Evolutionary conservation across 2,113 vertebrate species (phyloP).

Genomic region (Takifugu bimaculatus): DNA sequence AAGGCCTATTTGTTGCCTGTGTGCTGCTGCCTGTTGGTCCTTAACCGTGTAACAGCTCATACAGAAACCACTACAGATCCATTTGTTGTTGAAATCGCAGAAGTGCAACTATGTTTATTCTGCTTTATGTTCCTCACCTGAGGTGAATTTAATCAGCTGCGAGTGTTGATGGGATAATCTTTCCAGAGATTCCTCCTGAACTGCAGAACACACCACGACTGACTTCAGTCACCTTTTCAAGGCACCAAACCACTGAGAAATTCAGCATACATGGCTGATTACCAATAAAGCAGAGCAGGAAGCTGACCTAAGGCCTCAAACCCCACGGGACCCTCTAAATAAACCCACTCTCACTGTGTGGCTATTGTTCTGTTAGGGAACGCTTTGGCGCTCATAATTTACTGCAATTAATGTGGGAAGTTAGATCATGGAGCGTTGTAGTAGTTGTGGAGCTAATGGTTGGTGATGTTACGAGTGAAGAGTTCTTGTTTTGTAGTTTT

Average conservation of each 20-base stretch:
- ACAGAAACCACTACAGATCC: background rate
- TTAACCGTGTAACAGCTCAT: constrained; percentile 10
- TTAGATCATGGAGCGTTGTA: too few species aligned
- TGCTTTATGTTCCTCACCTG: background rate
- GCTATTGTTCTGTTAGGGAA: background rate
- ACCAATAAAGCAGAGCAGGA: background rate
- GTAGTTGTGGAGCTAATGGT: too few species aligned
- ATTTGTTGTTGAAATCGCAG: background rate
- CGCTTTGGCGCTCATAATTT: too few species aligned
- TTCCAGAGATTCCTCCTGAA: background rate
- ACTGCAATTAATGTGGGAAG: too few species aligned
- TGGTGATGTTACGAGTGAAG: too few species aligned
- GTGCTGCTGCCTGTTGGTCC: constrained; percentile 29
- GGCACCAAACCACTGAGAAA: background rate
- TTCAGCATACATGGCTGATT: background rate
- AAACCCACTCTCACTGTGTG: background rate
- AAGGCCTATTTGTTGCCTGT: constrained; percentile 42
- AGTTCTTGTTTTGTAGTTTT: too few species aligned
- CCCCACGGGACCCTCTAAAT: too few species aligned
- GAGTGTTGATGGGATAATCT: background rate
- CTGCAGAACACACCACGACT: background rate
- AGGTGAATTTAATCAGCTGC: constrained; percentile 6
- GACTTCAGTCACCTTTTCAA: background rate
- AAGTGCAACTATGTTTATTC: constrained; percentile 1
- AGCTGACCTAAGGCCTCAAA: background rate